Conservation (phyloP, 2,797 vertebrate species). For the Calcarius lapponicus region DNA sequence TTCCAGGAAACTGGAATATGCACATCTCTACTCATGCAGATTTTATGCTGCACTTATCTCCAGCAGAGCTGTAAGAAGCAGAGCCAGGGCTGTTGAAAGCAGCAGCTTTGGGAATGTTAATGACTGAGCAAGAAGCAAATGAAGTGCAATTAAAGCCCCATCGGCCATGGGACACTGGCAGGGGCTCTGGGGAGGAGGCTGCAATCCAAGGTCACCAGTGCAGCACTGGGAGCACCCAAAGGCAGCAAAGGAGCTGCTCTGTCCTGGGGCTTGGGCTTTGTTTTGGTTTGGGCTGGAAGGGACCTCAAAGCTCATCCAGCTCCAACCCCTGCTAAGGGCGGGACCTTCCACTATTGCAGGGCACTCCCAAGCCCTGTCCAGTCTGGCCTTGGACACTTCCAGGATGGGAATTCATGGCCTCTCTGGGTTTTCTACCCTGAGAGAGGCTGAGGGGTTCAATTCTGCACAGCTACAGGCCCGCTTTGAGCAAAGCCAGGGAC, state of each 20-base stretch:
- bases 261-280: accelerated
- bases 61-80: background rate
- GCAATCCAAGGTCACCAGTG: background rate
- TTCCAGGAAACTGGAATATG: background rate
- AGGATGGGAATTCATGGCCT: background rate
- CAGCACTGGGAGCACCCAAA: background rate
- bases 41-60: background rate
- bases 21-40: background rate
- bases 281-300: background rate
- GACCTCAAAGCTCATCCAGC: background rate
- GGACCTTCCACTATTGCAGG: background rate
- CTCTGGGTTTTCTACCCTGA: background rate
- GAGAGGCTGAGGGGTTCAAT: background rate
- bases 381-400: background rate
- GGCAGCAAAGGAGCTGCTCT: background rate
- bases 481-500: background rate
- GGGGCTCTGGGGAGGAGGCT: background rate
- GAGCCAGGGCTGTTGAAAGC: background rate
- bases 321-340: background rate
- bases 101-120: background rate
- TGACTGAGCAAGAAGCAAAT: background rate
- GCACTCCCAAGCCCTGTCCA: background rate
- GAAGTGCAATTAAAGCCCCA: background rate
- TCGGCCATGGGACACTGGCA: background rate
- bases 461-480: accelerated